A percentile compares a stretch with the other conserved stretches of the same genome.
Conservation (phyloP, 2,888 invertebrate species). For the Spodoptera littoralis region DNA sequence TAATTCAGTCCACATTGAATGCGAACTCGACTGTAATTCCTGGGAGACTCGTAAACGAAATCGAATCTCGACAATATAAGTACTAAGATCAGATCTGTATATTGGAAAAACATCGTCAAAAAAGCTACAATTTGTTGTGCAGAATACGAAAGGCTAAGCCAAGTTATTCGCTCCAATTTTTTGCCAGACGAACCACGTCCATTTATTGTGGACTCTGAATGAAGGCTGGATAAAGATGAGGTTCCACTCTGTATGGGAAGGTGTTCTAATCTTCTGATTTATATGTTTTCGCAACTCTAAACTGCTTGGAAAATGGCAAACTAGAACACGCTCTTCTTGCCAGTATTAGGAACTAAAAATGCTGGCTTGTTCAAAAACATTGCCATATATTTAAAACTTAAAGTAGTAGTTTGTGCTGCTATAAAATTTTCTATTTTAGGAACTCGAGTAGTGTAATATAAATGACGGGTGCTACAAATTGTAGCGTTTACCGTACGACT, state of each 20-base stretch:
- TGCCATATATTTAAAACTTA: constrained; percentile 2
- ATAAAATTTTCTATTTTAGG: constrained; percentile 30
- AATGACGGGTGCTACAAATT: constrained; percentile 10
- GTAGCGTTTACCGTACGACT: constrained; percentile 19
- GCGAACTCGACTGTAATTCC: constrained; percentile 13
- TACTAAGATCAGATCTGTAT: neutral
- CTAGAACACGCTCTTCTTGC: neutral
- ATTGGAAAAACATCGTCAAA: constrained; percentile 20
- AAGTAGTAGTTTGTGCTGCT: constrained; percentile 14
- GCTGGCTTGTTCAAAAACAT: neutral
- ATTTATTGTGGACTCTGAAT: constrained; percentile 26
- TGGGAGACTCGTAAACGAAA: constrained; percentile 12
- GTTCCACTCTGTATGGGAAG: constrained; percentile 7
- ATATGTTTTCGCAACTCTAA: constrained; percentile 26
- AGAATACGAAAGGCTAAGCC: constrained; percentile 16
- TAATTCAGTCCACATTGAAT: neutral
- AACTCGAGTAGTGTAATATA: constrained; percentile 4
- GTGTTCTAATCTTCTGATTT: constrained; percentile 22
- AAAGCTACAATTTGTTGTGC: constrained; percentile 1
- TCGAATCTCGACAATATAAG: constrained; percentile 9
- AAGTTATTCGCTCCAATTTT: constrained; percentile 16
- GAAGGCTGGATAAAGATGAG: constrained; percentile 13
- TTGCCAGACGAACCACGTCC: constrained; percentile 13
- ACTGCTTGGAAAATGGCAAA: constrained; percentile 2
- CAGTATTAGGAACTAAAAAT: constrained; percentile 6